phyloP scores from a whole-genome alignment of 1,140 invertebrate species.

The Proctacanthus coquilletti region DNA sequence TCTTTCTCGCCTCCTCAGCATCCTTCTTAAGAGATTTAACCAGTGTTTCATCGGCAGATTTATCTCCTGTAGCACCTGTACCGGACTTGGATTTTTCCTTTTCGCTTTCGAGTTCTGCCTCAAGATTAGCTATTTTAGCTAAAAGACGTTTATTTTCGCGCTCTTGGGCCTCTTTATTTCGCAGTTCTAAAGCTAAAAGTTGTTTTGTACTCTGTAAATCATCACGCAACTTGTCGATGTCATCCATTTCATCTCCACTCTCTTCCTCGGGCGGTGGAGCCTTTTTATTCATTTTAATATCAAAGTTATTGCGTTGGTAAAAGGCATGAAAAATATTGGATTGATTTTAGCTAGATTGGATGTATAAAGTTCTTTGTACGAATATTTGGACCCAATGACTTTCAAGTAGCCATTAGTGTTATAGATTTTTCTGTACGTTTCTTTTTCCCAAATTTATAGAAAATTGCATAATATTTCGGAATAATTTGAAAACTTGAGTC shows the following conservation, averaged over 20 bases:
- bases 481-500: no score
- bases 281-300: no score
- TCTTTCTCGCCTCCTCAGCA: slow-evolving; percentile 55
- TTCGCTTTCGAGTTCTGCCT: slow-evolving; percentile 56
- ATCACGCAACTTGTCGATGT: slow-evolving; percentile 79
- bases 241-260: slow-evolving; percentile 68
- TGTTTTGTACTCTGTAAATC: slow-evolving; percentile 83
- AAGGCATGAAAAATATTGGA: no score
- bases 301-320: no score
- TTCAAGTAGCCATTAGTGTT: no score
- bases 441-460: no score
- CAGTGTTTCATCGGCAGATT: slow-evolving; percentile 38
- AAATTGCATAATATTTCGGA: no score
- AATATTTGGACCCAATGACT: no score
- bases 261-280: no score
- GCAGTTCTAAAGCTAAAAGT: slow-evolving; percentile 68
- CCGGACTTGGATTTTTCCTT: slow-evolving; percentile 32
- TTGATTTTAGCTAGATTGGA: no score
- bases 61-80: slow-evolving; percentile 24
- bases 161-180: slow-evolving; percentile 71
- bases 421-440: no score
- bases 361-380: no score
- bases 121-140: slow-evolving; percentile 59
- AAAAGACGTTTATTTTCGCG: slow-evolving; percentile 71
- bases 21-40: slow-evolving; percentile 55